Evolutionary conservation across 2,113 vertebrate genomes (phyloP).

Genomic region (Muntiacus muntjak): DNA sequence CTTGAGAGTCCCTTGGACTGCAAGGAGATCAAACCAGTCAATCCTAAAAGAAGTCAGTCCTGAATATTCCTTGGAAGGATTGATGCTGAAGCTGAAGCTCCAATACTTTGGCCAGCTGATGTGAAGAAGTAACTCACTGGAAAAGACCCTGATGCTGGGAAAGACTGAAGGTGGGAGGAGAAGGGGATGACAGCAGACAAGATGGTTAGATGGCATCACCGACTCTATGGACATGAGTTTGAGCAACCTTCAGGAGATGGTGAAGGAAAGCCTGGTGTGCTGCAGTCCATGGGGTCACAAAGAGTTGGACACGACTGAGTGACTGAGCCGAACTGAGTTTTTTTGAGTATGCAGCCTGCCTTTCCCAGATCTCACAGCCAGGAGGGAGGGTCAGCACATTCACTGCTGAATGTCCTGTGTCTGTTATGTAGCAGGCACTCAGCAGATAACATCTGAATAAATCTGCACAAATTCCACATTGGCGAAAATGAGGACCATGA

Average conservation of each 20-base stretch:
- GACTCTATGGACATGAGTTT: not conserved
- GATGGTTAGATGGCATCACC: not conserved
- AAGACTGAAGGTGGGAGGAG: not conserved
- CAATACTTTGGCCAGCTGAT: not conserved
- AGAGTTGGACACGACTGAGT: not conserved
- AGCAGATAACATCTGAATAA: not conserved
- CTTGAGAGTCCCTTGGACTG: not conserved
- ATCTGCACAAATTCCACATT: not conserved
- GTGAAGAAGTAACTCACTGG: not conserved
- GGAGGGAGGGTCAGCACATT: not conserved
- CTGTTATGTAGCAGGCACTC: not conserved
- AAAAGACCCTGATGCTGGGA: not conserved
- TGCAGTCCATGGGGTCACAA: not conserved
- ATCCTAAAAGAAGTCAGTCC: not conserved
- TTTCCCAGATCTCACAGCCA: not conserved
- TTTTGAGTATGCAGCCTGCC: not conserved
- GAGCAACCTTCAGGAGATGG: not conserved
- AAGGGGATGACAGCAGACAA: not conserved
- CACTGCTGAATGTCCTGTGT: not conserved
- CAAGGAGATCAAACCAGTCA: not conserved
- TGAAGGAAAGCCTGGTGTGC: not conserved
- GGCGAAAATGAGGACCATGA: not conserved
- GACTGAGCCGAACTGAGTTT: not conserved
- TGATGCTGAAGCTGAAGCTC: not conserved
- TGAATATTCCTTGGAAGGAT: not conserved